Base-by-base conservation (phyloP, 2,888 invertebrate species). In the Agriopis marginaria region DNA sequence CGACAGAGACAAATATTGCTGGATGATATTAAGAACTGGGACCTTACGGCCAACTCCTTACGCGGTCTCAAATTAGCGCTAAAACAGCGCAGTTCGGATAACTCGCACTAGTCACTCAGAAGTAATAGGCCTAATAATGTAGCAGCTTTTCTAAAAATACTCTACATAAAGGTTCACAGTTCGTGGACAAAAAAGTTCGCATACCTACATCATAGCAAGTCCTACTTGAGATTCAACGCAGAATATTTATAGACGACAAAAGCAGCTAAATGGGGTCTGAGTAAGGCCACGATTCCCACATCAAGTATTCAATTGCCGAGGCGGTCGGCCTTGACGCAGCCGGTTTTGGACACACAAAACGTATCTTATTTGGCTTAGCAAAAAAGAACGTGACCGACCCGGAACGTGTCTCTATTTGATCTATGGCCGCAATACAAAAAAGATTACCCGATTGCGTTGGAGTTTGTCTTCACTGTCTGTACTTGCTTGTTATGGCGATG, bases 241-340 rank as follows among this genome's bases (percentile, higher is more conserved):
- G 72, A 74, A 62, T 66, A 63, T 66, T 63, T 53, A 66, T 61
- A 73, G 64, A 14, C 55, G 42, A 45, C 40, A 58, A 23, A 66
- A 67, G 56, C 71, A 56, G 63, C 70, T 60, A 70, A 73, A 66
- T 67, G 72, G 66, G 69, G 70, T 67, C 68, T 63, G 65, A 63
- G 58, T 70, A 68, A 60, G 49, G 71, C 75, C 66, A 64, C 65
- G 56, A 42, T 75, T 77, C 76, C 70, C 75, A 75, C 73, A 73
- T 75, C 70, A 73, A 74, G 70, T 61, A 77, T 74, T 75, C 76
- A 73, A 74, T 69, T 68, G 66, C 70, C 64, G 63, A 70, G 85
- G 85, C 75, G 78, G 86, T 73, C 79, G 90, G 84, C 91, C 91
- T 91, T 91, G 89, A 79, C 67, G 54, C 58, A 79, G 83, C 89